These are phyloP conservation scores for Lagria hirta DNA, from an alignment of 2,888 invertebrate species.

Conservation along the genomic window DNA sequence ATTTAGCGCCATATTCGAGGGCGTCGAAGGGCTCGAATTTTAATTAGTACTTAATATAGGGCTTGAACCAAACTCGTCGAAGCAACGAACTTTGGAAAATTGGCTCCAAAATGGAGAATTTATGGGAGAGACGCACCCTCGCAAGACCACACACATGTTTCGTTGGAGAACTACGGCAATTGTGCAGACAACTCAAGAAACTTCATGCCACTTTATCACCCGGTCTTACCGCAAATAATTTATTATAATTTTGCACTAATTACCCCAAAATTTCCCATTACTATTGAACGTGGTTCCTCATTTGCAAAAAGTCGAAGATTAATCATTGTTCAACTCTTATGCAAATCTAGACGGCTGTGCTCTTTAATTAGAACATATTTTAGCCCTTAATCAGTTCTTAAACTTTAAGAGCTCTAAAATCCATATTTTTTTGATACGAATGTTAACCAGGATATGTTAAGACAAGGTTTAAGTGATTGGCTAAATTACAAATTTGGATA, in stretches of 20 bases:
- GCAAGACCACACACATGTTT: constrained; percentile 13
- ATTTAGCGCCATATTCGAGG: constrained; percentile 46
- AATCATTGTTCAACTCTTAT: no score
- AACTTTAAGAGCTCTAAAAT: no score
- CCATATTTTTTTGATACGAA: no score
- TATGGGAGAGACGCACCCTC: constrained; percentile 28
- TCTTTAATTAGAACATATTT: no score
- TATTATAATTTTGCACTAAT: constrained; percentile 24
- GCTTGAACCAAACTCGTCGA: constrained; percentile 32
- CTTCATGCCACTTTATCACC: constrained; percentile 22
- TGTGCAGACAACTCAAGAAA: constrained; percentile 15
- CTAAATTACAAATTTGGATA: no score
- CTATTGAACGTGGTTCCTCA: background rate
- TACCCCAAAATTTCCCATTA: constrained; percentile 9
- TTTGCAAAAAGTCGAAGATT: no score
- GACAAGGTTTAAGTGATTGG: no score
- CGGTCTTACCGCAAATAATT: constrained; percentile 19
- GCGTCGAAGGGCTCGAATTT: constrained; percentile 45
- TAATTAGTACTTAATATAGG: constrained; percentile 48
- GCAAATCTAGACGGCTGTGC: no score
- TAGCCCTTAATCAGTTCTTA: no score
- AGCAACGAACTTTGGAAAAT: constrained; percentile 36
- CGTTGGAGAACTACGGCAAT: constrained; percentile 7
- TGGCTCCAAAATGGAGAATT: constrained; percentile 35
- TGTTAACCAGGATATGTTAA: no score